Conservation (phyloP, 2,888 invertebrate genomes). For the Eristalis intricaria region DNA sequence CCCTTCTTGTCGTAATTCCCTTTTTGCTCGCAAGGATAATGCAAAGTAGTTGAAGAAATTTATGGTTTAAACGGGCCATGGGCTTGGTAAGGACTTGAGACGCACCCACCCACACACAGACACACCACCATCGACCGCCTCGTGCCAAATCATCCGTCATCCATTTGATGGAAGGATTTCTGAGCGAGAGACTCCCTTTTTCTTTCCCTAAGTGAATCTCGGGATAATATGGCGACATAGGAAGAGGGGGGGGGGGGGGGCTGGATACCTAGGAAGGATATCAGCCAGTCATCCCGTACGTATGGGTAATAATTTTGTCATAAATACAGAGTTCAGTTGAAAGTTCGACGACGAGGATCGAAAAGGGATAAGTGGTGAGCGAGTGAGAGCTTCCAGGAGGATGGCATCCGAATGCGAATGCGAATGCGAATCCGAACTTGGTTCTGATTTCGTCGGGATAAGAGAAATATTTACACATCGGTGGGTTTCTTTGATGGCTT, state of each 20-base stretch:
- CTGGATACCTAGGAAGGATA: slow-evolving; percentile 27
- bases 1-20: slow-evolving; percentile 30
- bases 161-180: slow-evolving; percentile 63
- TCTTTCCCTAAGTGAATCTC: slow-evolving; percentile 46
- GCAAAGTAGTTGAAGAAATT: slow-evolving; percentile 68
- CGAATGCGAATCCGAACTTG: slow-evolving; percentile 20
- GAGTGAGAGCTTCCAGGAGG: slow-evolving; percentile 2
- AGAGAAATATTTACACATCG: slow-evolving; percentile 67
- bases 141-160: slow-evolving; percentile 65
- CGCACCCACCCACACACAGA: slow-evolving; percentile 27
- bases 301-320: slow-evolving; percentile 68
- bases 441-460: slow-evolving; percentile 45
- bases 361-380: slow-evolving; percentile 49
- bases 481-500: slow-evolving; percentile 41
- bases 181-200: slow-evolving; percentile 18
- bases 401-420: slow-evolving; percentile 1
- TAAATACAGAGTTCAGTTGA: slow-evolving; percentile 64
- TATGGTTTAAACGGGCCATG: slow-evolving; percentile 53
- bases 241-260: background rate
- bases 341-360: slow-evolving; percentile 26
- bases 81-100: background rate
- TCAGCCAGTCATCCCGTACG: slow-evolving; percentile 39
- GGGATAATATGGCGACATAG: slow-evolving; percentile 10
- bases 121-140: slow-evolving; percentile 34
- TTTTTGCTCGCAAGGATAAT: slow-evolving; percentile 53